phyloP scores from a whole-genome alignment of 2,888 invertebrate genomes.

The Agonopterix heracliana region DNA sequence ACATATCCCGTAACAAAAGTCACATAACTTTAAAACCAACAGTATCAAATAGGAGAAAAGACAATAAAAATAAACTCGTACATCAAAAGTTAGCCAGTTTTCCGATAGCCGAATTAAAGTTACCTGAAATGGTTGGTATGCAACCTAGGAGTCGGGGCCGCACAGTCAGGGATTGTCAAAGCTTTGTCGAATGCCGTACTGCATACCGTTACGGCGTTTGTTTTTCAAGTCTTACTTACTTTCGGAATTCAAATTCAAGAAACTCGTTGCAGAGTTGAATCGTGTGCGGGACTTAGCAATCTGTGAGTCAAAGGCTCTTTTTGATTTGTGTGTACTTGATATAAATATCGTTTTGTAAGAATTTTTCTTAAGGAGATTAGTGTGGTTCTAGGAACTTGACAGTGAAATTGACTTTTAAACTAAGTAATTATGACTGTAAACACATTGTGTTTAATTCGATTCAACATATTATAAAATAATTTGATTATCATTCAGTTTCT shows the following conservation, averaged over 20 bases:
- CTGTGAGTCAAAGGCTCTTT: constrained; percentile 34
- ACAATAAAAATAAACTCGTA: constrained; percentile 2
- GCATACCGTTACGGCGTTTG: constrained; percentile 55
- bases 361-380: too few relatives aligned
- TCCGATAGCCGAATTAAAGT: constrained; percentile 37
- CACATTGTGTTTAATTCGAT: too few relatives aligned
- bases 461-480: too few relatives aligned
- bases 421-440: too few relatives aligned
- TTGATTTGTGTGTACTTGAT: constrained; percentile 23
- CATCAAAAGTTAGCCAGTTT: constrained; percentile 13
- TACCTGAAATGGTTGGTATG: constrained; percentile 39
- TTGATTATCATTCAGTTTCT: too few relatives aligned
- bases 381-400: not conserved
- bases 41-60: not conserved
- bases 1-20: too few relatives aligned
- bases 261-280: constrained; percentile 34
- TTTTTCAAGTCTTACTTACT: constrained; percentile 53
- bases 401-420: too few relatives aligned
- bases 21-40: too few relatives aligned
- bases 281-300: constrained; percentile 34
- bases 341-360: not conserved
- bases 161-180: constrained; percentile 49
- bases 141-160: constrained; percentile 25
- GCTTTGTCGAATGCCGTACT: constrained; percentile 48
- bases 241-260: constrained; percentile 47